Evolutionary conservation across 2,888 invertebrate species (phyloP), one percentile per base, ranked within the genome.

Genomic region (Erebia palarica): DNA sequence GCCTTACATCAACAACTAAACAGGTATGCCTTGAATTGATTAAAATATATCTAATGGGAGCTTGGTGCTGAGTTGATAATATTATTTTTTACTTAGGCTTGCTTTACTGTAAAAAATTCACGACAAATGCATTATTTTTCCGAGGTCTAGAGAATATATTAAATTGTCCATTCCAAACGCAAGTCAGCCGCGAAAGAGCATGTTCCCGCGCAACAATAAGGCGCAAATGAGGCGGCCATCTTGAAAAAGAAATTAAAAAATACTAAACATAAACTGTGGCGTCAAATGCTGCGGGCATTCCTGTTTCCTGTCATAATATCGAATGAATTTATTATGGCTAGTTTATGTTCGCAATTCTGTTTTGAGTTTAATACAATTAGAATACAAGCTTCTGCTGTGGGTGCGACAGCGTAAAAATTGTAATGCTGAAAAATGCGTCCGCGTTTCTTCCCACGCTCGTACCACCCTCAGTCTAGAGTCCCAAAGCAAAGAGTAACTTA

Each of bases 191-290:
- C 69, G 60, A 66, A 70, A 70, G 72, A 70, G 69, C 72, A 75
- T 75, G 68, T 68, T 70, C 68, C 71, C 75, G 70, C 74, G 21
- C 76, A 83, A 88, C 88, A 88, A 88, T 88, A 86, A 80, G 66
- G 68, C 79, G 82, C 81, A 88, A 88, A 88, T 86, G 88, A 88
- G 81, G 81, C 82, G 79, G 81, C 81, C 83, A 83, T 84, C 65
- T 85, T 85, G 80, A 74, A 82, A 82, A 83, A 81, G 75, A 80
- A 79, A 73, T 72, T 72, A 75, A 76, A 76, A 76, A 75, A 71
- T 64, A 70, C 68, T 63, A 68, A 70, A 73, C 71, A 69, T 70
- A 73, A 70, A 70, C 68, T 61, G 60, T 65, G 70, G 70, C 73
- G 72, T 70, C 71, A 76, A 75, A 68, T 65, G 69, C 71, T 66